Evolutionary conservation across 1,140 invertebrate species (phyloP).

Genomic region (Penaeus japonicus): DNA sequence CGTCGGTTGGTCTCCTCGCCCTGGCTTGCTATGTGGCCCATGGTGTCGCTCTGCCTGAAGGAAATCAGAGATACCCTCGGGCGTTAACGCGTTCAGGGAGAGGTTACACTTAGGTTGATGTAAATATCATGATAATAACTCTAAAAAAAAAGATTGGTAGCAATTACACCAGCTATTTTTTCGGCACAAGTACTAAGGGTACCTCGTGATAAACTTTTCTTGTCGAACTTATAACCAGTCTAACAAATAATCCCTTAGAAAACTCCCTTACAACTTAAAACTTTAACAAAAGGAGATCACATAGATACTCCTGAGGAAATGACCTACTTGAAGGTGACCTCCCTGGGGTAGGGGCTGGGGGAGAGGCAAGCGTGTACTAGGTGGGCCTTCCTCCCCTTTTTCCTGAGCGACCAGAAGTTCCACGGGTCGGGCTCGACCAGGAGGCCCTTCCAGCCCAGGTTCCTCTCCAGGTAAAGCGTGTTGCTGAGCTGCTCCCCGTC

Average conservation of each 20-base stretch:
- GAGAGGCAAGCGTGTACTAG: slow-evolving; percentile 73
- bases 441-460: slow-evolving; percentile 77
- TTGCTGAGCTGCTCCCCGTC: slow-evolving; percentile 67
- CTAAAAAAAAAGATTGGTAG: too few species aligned
- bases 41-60: slow-evolving; percentile 69
- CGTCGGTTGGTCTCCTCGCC: slow-evolving; percentile 64
- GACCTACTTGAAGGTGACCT: slow-evolving; percentile 67
- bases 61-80: too few species aligned
- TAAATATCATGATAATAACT: too few species aligned
- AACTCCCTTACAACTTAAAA: background rate
- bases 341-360: slow-evolving; percentile 76
- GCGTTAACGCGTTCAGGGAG: background rate
- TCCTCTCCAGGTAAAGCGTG: slow-evolving; percentile 72
- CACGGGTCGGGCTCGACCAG: slow-evolving; percentile 71
- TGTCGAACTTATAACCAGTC: background rate
- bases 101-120: too few species aligned
- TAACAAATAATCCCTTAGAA: background rate
- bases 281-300: background rate
- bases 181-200: too few species aligned
- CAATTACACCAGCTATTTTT: background rate
- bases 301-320: background rate
- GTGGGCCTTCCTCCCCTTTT: slow-evolving; percentile 61
- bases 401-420: slow-evolving; percentile 60
- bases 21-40: slow-evolving; percentile 67
- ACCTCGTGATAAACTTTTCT: too few species aligned